Conservation (phyloP, 2,113 vertebrate species). For the Corythornis cristatus region DNA sequence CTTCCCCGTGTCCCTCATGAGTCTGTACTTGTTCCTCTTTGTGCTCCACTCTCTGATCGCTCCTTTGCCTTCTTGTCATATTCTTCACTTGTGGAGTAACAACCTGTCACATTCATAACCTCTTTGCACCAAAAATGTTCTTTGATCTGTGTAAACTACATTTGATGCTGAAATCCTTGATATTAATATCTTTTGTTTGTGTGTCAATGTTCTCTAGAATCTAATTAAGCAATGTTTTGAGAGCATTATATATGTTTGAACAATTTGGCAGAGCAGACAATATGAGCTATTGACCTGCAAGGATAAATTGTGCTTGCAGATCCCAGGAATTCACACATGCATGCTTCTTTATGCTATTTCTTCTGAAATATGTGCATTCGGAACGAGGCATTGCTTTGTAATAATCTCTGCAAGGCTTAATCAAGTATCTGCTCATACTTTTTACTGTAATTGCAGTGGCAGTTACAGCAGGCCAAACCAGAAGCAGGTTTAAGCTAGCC, state of each 20-base stretch:
- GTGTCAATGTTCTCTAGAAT: conserved; percentile 73
- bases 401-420: conserved; percentile 55
- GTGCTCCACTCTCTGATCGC: conserved; percentile 14
- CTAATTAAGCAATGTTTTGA: conserved; percentile 79
- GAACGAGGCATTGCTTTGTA: conserved; percentile 36
- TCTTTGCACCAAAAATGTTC: conserved; percentile 68
- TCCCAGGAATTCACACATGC: not conserved
- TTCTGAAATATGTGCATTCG: not conserved
- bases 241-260: conserved; percentile 71
- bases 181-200: conserved; percentile 79
- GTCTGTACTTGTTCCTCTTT: not conserved
- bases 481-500: not conserved
- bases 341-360: not conserved
- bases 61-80: not conserved
- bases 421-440: conserved; percentile 36
- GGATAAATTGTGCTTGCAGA: conserved; percentile 54
- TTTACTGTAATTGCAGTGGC: conserved; percentile 14
- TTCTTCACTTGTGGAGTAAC: conserved; percentile 60
- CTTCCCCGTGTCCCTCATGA: rapidly evolving
- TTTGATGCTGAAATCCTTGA: conserved; percentile 62
- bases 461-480: not conserved
- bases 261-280: conserved; percentile 65
- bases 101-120: conserved; percentile 60
- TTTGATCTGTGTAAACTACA: conserved; percentile 74
- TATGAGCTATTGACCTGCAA: conserved; percentile 73